Evolutionary conservation across 2,888 invertebrate species (phyloP), one percentile per base, ranked within the genome.

Genomic region (Chloromyia formosa): DNA sequence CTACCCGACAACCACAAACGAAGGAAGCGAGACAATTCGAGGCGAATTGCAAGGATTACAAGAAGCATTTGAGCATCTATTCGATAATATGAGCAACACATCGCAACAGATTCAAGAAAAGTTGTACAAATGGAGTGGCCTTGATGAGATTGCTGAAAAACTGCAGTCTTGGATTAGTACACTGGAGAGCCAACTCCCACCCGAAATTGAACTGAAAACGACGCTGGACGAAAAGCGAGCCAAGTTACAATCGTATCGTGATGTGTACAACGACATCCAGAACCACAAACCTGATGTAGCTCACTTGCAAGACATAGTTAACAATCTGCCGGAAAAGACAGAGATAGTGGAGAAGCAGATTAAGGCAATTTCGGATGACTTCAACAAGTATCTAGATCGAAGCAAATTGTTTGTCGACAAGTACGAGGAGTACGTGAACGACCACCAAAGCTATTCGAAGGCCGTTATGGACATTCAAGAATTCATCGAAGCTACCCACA

Each of bases 171-270:
- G 97, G 97, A 83, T 97, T 74, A 88, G 89, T 56, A 88, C 89
- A 73, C 90, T 92, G 7, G 94, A 95, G 81, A 88, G 89, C 76
- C 90, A 93, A 79, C 85, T 97, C 23, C 92, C 93, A 0, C 88
- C 89, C 73, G 93, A 95, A 79, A 90, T 96, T 54, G 93, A 94
- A 82, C 83, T 95, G 2, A 94, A 92, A 81, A 91, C 94, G 0
- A 95, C 94, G 0, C 86, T 97, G 76, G 96, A 97, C 84, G 97
- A 97, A 83, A 97, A 97, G 85, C 91, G 94, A 76, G 92, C 91
- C 56, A 95, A 96, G 83, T 86, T 97, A 53, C 94, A 94, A 82
- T 89, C 91, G 0, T 97, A 97, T 81, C 90, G 95, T 80, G 90
- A 90, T 68, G 87, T 93, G 75, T 87, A 95, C 49, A 94, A 94